Conservation (phyloP, 64 coral and sea anemone species). For the Trachythela sp. region DNA sequence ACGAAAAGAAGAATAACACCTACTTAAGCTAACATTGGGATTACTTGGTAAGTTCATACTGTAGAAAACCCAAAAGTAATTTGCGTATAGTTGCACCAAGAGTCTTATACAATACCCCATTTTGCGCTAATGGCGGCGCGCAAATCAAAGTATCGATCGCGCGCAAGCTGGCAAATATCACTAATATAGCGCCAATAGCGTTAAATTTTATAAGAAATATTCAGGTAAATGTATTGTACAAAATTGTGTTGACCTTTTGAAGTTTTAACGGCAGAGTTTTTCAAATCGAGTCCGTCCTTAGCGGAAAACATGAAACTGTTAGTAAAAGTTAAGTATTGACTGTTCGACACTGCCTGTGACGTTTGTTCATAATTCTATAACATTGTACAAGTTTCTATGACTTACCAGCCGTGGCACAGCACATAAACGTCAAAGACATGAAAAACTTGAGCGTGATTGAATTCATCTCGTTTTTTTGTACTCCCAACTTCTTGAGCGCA, state of each 20-base stretch:
- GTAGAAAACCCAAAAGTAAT: background rate
- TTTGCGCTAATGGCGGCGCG: background rate
- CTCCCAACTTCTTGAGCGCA: background rate
- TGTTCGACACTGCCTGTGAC: background rate
- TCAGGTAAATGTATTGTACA: background rate
- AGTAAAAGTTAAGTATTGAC: background rate
- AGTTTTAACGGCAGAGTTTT: background rate
- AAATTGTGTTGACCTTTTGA: background rate
- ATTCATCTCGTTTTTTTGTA: background rate
- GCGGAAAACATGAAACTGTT: background rate
- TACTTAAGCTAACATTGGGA: background rate
- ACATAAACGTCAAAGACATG: background rate
- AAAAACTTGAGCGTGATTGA: background rate
- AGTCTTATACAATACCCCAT: background rate
- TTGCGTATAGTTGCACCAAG: background rate
- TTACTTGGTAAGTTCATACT: background rate
- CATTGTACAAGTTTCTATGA: background rate
- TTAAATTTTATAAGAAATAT: background rate
- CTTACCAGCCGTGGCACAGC: slow-evolving; percentile 19
- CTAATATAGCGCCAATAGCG: background rate
- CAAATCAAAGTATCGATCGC: background rate
- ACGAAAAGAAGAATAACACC: background rate
- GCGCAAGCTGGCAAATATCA: background rate
- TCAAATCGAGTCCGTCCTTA: background rate
- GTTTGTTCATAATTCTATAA: background rate